Evolutionary conservation across 2,113 vertebrate species (phyloP).

Genomic region (Rhabdomys dilectus): DNA sequence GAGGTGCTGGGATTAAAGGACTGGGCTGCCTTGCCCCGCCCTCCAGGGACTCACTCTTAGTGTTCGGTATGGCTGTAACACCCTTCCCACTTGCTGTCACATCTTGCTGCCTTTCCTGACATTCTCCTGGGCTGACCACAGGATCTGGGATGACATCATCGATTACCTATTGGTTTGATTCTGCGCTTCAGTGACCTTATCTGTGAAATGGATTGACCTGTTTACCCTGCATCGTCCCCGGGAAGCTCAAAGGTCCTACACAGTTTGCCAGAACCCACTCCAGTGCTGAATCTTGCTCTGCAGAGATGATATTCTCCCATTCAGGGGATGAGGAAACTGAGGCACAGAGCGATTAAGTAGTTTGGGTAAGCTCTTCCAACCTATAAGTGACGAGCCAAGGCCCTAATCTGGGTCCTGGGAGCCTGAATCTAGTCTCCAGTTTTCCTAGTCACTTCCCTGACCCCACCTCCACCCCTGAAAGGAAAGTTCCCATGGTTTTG

Average conservation of each 20-base stretch:
- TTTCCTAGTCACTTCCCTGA: not conserved
- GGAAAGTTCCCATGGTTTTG: not conserved
- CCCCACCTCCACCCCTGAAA: not conserved
- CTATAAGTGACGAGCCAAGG: not conserved
- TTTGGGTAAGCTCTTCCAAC: not conserved
- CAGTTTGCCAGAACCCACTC: not conserved
- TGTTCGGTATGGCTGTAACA: no score
- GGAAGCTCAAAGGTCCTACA: not conserved
- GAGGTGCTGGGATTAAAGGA: not conserved
- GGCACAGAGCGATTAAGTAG: not conserved
- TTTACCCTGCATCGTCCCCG: no score
- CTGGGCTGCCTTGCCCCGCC: not conserved
- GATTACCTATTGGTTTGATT: not conserved
- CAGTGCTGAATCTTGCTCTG: not conserved
- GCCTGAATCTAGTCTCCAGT: not conserved
- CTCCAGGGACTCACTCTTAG: not conserved
- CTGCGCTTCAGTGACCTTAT: not conserved
- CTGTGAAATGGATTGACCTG: not conserved
- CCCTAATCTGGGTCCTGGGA: not conserved
- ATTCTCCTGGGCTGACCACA: not conserved
- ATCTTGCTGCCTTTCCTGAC: not conserved
- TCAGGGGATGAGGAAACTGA: not conserved
- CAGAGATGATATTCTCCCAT: not conserved
- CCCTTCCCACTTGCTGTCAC: accelerated
- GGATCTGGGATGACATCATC: not conserved